These are phyloP conservation scores for Ligdia adustata DNA, from an alignment of 2,888 invertebrate genomes.

Conservation along the genomic window DNA sequence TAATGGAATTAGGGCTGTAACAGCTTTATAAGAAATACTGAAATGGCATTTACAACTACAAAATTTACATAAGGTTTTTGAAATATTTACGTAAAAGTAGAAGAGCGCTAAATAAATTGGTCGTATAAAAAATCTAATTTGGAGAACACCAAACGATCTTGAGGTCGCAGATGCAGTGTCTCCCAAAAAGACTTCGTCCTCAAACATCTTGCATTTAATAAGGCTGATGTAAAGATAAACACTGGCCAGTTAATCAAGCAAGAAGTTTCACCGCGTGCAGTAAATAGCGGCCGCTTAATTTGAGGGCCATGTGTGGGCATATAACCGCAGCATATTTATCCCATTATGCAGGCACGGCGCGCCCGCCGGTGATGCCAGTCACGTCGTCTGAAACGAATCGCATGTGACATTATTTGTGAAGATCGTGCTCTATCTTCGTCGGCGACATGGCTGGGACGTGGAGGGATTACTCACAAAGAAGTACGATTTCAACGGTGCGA, in stretches of 20 bases:
- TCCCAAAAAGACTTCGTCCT: conserved; percentile 25
- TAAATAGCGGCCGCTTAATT: conserved; percentile 80
- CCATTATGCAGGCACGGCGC: conserved; percentile 81
- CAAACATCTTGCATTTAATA: conserved; percentile 56
- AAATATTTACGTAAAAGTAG: too few species aligned
- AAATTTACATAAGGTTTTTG: background rate
- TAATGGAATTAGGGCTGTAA: conserved; percentile 8
- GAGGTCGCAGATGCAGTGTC: background rate
- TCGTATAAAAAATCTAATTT: background rate
- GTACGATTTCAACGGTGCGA: conserved; percentile 82
- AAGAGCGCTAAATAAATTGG: too few species aligned
- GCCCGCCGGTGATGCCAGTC: conserved; percentile 78
- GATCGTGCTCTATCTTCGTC: conserved; percentile 85
- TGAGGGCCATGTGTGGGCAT: conserved; percentile 79
- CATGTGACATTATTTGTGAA: conserved; percentile 85
- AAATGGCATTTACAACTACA: background rate
- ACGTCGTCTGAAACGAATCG: conserved; percentile 83
- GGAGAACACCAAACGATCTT: background rate
- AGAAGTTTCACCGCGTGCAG: conserved; percentile 72
- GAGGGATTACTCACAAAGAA: conserved; percentile 83
- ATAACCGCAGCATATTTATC: conserved; percentile 82
- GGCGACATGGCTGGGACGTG: conserved; percentile 80
- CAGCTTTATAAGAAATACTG: background rate
- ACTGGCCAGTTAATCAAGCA: conserved; percentile 75
- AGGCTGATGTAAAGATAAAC: conserved; percentile 61